Conservation (phyloP, 53 echinoderm and acorn worm species). For the Actinopyga echinites region DNA sequence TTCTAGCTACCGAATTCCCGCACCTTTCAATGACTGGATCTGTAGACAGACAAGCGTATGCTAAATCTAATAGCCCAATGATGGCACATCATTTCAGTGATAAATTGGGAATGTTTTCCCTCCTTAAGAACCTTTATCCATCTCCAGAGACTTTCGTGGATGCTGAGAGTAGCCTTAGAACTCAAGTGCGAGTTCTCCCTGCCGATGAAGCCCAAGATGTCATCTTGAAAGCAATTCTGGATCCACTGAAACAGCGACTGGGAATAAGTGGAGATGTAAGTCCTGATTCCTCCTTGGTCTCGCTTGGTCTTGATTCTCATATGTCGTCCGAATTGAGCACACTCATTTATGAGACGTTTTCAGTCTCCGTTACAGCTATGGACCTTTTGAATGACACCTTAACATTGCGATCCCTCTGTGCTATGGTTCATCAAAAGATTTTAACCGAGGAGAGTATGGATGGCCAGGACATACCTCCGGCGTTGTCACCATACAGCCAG, state of each 20-base stretch:
- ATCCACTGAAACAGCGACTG: slow-evolving; percentile 77
- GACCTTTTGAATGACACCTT: slow-evolving; percentile 90
- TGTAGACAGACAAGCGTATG: slow-evolving; percentile 73
- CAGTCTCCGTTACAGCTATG: slow-evolving; percentile 79
- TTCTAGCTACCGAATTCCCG: slow-evolving; percentile 81
- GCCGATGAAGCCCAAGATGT: slow-evolving; percentile 69
- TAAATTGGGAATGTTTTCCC: slow-evolving; percentile 75
- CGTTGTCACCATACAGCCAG: slow-evolving; percentile 27
- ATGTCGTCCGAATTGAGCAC: slow-evolving; percentile 92
- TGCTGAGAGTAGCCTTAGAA: slow-evolving; percentile 81
- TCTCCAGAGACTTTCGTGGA: slow-evolving; percentile 73
- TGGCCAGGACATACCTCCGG: slow-evolving; percentile 49
- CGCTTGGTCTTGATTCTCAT: slow-evolving; percentile 89
- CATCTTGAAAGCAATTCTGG: slow-evolving; percentile 66
- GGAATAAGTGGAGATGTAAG: slow-evolving; percentile 75
- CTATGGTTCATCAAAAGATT: slow-evolving; percentile 76
- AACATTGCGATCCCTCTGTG: slow-evolving; percentile 66
- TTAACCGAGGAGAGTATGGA: slow-evolving; percentile 53
- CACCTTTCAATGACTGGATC: slow-evolving; percentile 84
- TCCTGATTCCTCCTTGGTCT: slow-evolving; percentile 74
- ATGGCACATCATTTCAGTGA: slow-evolving; percentile 87
- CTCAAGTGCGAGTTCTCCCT: slow-evolving; percentile 61
- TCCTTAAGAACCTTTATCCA: slow-evolving; percentile 83
- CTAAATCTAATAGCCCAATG: slow-evolving; percentile 76
- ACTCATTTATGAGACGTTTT: slow-evolving; percentile 85